These are phyloP conservation scores for Drosophila pullipes DNA, from an alignment of 2,888 invertebrate genomes.

Conservation along the genomic window DNA sequence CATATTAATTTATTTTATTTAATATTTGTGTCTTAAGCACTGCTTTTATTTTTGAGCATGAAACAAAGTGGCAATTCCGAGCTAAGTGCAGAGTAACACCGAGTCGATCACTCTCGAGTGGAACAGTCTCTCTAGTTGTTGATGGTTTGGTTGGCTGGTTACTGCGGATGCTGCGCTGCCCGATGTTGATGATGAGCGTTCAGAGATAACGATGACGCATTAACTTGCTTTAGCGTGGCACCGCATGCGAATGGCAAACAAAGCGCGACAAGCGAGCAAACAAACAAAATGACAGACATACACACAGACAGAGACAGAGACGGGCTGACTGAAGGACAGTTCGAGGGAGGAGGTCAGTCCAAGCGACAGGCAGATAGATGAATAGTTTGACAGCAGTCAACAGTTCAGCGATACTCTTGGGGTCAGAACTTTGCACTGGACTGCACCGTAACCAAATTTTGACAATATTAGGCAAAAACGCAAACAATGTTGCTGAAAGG, in stretches of 20 bases:
- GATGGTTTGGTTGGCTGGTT: conserved; percentile 13
- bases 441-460: conserved; percentile 35
- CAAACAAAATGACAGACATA: conserved; percentile 44
- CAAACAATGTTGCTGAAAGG: conserved; percentile 30
- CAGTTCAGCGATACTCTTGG: conserved; percentile 59
- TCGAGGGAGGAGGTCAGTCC: conserved; percentile 1
- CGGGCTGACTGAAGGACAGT: background rate
- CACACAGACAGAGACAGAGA: background rate
- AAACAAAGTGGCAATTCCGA: background rate
- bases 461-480: background rate
- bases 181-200: conserved; percentile 62
- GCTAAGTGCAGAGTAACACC: background rate
- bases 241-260: conserved; percentile 74
- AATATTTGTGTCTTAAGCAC: no score
- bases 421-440: conserved; percentile 70
- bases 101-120: background rate
- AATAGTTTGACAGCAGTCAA: conserved; percentile 57
- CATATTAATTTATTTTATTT: background rate
- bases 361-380: conserved; percentile 16
- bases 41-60: background rate
- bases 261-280: conserved; percentile 73
- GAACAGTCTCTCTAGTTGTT: background rate
- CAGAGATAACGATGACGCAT: conserved; percentile 75
- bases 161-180: background rate
- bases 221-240: conserved; percentile 70